Conservation (phyloP, 2,113 vertebrate species). For the Centropus bengalensis region DNA sequence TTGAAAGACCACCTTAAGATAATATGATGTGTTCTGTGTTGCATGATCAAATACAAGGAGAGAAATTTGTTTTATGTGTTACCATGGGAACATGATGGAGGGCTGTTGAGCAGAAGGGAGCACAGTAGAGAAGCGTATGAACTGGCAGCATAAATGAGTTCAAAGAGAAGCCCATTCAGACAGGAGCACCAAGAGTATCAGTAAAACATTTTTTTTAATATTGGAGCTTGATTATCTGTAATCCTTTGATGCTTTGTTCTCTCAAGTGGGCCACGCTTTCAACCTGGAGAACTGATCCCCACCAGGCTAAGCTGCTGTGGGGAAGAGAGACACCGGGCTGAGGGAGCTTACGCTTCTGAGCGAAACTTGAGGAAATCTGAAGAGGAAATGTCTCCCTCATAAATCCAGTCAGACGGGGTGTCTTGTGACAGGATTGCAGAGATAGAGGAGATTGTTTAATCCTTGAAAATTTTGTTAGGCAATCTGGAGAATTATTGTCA, state of each 20-base stretch:
- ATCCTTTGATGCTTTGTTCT: constrained; percentile 10
- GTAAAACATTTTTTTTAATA: neutral
- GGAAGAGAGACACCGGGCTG: neutral
- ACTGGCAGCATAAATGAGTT: neutral
- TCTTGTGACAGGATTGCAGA: neutral
- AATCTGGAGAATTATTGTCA: neutral
- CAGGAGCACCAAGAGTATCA: neutral
- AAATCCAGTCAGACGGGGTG: neutral
- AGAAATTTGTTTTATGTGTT: neutral
- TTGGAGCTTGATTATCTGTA: neutral
- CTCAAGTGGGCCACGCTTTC: neutral
- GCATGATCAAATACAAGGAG: neutral
- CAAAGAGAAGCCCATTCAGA: constrained; percentile 20
- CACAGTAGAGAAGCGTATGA: neutral
- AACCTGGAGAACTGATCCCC: neutral
- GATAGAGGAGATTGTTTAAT: neutral
- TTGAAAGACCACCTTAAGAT: neutral
- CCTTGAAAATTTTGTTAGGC: neutral
- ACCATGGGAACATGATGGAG: neutral
- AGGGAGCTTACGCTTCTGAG: neutral
- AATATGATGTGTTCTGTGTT: neutral
- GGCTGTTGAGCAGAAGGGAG: neutral
- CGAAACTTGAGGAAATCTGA: neutral
- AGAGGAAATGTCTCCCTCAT: neutral
- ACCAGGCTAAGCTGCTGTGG: neutral